Evolutionary conservation across 2,888 invertebrate genomes (phyloP).

Genomic region (Mystacides longicornis): DNA sequence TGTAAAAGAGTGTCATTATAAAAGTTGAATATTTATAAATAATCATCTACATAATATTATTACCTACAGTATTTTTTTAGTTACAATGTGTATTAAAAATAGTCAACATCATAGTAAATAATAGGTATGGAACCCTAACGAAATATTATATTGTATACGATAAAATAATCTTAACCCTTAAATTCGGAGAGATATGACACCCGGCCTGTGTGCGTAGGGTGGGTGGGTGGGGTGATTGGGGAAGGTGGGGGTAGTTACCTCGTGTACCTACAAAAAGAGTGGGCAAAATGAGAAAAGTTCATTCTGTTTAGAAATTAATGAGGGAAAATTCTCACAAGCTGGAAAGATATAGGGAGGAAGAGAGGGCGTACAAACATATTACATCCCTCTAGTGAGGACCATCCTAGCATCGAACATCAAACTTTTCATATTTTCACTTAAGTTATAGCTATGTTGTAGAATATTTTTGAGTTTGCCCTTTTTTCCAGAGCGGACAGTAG

Average conservation of each 20-base stretch:
- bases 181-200: no score
- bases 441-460: no score
- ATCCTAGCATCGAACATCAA: background rate
- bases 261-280: slow-evolving; percentile 5
- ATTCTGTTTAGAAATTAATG: slow-evolving; percentile 25
- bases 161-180: background rate
- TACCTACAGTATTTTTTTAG: no score
- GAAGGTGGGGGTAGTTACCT: slow-evolving; percentile 4
- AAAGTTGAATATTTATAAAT: no score
- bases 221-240: slow-evolving; percentile 5
- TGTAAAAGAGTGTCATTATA: no score
- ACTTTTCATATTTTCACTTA: no score
- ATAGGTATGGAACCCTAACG: background rate
- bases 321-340: slow-evolving; percentile 22
- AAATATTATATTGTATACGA: no score
- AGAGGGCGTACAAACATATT: background rate
- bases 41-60: no score
- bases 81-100: no score
- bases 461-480: no score
- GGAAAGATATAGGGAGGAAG: background rate
- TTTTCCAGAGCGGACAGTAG: no score
- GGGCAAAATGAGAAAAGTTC: slow-evolving; percentile 25
- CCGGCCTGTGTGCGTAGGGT: background rate
- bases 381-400: background rate
- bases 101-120: no score